Percentiles rank a stretch among this genome's conserved stretches.
Conservation (phyloP, 2,113 vertebrate genomes). For the Solea senegalensis region DNA sequence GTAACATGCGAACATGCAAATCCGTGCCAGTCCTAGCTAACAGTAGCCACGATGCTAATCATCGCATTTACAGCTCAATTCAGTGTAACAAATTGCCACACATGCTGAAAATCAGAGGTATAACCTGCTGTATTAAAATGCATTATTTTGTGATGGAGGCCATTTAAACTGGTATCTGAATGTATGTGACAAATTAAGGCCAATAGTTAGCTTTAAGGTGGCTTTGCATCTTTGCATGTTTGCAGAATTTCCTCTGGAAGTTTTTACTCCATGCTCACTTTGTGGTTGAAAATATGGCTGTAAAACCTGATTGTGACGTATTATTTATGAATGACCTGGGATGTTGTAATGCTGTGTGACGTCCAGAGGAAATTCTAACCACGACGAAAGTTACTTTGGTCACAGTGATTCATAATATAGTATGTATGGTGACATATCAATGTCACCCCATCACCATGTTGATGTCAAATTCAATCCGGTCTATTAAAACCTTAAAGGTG, state of each 20-base stretch:
- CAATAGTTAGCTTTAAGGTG: conserved; percentile 13
- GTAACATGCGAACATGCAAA: conserved; percentile 69
- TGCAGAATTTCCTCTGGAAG: conserved; percentile 72
- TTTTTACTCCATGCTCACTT: conserved; percentile 6
- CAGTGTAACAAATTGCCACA: no score
- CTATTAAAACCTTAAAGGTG: not conserved
- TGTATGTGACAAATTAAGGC: no score
- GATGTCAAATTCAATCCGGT: no score
- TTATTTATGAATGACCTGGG: not conserved
- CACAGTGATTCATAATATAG: conserved; percentile 51
- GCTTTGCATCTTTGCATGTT: conserved; percentile 72
- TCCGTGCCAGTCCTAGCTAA: conserved; percentile 24
- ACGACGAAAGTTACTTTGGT: conserved; percentile 40
- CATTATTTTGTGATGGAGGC: not conserved
- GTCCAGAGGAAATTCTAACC: conserved; percentile 64
- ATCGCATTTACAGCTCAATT: not conserved
- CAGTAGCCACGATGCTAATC: conserved; percentile 8
- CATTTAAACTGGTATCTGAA: not conserved
- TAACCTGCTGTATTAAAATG: no score
- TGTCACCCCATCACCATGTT: not conserved
- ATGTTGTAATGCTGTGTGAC: conserved; percentile 6
- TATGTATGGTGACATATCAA: no score
- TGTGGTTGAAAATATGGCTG: not conserved
- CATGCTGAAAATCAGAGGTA: no score
- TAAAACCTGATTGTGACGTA: conserved; percentile 1